phyloP scores from a whole-genome alignment of 2,888 invertebrate species.

The Hemaris fuciformis region DNA sequence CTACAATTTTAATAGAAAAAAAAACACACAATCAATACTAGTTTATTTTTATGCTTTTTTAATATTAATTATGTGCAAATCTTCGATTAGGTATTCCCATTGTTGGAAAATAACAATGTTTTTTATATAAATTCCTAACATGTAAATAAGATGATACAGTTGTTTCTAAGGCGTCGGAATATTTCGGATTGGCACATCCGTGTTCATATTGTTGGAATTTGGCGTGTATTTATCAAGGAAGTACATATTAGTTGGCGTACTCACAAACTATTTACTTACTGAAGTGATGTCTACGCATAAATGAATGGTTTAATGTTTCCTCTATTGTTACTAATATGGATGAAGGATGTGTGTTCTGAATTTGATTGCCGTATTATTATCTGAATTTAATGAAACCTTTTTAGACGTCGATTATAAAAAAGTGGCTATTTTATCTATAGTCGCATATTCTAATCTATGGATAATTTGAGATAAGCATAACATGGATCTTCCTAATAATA shows the following conservation, averaged over 20 bases:
- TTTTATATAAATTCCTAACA: slow-evolving; percentile 1
- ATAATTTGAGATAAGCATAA: too few species aligned
- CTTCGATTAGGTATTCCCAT: slow-evolving; percentile 11
- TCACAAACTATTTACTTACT: not conserved
- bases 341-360: too few species aligned
- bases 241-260: not conserved
- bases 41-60: slow-evolving; percentile 12
- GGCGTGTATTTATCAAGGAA: not conserved
- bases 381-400: too few species aligned
- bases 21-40: slow-evolving; percentile 19
- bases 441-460: too few species aligned
- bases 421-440: too few species aligned
- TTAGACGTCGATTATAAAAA: too few species aligned
- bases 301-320: not conserved
- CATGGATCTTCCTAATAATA: too few species aligned
- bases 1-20: slow-evolving; percentile 37
- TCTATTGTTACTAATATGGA: not conserved
- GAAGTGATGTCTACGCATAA: not conserved
- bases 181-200: slow-evolving; percentile 1
- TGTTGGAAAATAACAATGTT: slow-evolving; percentile 9
- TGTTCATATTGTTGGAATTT: not conserved
- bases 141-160: slow-evolving; percentile 6
- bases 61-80: slow-evolving; percentile 12
- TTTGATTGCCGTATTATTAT: not conserved
- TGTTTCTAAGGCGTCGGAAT: not conserved